Evolutionary conservation across 2,113 vertebrate species (phyloP), one percentile per base, ranked within the genome.

Genomic region (Corythoichthys intestinalis): DNA sequence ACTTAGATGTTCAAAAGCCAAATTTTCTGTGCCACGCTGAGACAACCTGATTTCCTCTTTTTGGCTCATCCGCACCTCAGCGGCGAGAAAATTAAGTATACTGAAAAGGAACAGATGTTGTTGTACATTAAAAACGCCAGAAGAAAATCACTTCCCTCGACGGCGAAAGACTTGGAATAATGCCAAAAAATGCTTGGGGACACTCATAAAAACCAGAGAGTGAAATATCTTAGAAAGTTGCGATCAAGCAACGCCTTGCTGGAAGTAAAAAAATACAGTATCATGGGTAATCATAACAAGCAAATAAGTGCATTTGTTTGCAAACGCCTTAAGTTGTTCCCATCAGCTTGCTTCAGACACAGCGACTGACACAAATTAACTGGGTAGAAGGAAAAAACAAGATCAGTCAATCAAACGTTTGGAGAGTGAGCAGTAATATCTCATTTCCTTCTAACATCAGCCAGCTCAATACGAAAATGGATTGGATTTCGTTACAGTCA

Each of bases 381-480:
- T 85, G 78, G 72, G 69, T 60, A 59, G 71, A 70, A 74, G 69
- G 70, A 70, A 71, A 78, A 81, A 75, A 44, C 59, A 46, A 44
- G 44, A 47, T 60, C 59, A 80, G 86, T 89, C 83, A 84, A 83
- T 89, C 81, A 72, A 69, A 56, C 67, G 77, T 71, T 69, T 74
- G 47, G 59, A 38, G 66, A 67, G 66, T 69, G 71, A 17, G 52
- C 60, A 60, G 61, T 74, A 74, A 86, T 80, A 76, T 85, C 84
- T 79, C 35, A 89, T 90, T 89, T 89, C 85, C 85, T 76, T 62
- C 58, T 60, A 85, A 87, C 83, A 82, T 86, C 78, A 62, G 34
- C 84, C 52, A 71, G 66, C 77, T 58, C 63, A 70, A 75, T 49
- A 68, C 67, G 71, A 77, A 81, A 81, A 84, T 74, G 65, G 50